Conservation (phyloP, 1,140 invertebrate species). For the Pogonomyrmex californicus region DNA sequence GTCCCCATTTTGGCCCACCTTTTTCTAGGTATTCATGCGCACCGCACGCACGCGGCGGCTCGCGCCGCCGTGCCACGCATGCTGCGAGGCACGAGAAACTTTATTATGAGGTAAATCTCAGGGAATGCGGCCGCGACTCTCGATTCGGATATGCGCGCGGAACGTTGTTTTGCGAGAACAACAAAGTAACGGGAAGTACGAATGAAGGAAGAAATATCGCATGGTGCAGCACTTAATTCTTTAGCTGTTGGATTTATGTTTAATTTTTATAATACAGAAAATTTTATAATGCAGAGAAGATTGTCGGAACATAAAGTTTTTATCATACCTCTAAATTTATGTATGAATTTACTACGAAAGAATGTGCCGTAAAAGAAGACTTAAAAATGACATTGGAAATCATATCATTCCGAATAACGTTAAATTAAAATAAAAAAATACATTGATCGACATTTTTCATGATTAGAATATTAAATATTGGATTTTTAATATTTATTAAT, state of each 20-base stretch:
- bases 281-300: not conserved
- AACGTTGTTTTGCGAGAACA: conserved; percentile 7
- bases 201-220: not conserved
- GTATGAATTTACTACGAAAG: not conserved
- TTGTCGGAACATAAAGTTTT: not conserved
- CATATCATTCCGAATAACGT: not conserved
- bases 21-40: conserved; percentile 70
- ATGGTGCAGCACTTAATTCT: not conserved
- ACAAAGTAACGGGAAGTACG: conserved; percentile 45
- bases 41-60: not conserved
- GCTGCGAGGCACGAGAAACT: conserved; percentile 61
- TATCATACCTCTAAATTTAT: not conserved
- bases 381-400: not conserved
- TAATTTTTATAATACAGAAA: conserved; percentile 10
- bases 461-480: not conserved
- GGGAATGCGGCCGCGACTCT: conserved; percentile 32
- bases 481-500: not conserved
- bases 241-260: not conserved
- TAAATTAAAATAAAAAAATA: not conserved
- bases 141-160: conserved; percentile 5
- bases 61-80: conserved; percentile 3
- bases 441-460: not conserved
- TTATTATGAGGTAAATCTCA: conserved; percentile 58
- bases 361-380: not conserved
- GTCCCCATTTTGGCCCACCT: conserved; percentile 73